A percentile compares a stretch with the other conserved stretches of the same genome.
phyloP scores from a whole-genome alignment of 2,888 invertebrate species.

The Heteromurus nitidus region DNA sequence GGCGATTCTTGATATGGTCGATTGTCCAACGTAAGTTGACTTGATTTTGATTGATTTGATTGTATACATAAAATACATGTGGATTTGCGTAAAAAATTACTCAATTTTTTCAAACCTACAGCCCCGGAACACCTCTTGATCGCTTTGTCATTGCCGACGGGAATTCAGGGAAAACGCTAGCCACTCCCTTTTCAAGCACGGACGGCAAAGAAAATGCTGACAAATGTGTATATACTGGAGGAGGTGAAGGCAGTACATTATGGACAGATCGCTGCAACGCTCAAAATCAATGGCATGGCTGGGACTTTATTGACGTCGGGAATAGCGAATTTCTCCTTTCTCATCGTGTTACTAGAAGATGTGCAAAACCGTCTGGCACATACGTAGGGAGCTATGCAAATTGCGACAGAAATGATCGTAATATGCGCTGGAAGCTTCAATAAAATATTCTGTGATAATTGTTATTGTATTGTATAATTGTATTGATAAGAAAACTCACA shows the following conservation, averaged over 20 bases:
- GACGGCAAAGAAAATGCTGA: conserved; percentile 45
- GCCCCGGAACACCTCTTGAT: conserved; percentile 44
- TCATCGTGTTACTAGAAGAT: conserved; percentile 30
- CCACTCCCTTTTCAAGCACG: conserved; percentile 15
- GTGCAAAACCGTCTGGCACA: conserved; percentile 39
- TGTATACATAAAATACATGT: too few species aligned
- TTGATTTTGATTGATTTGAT: neutral
- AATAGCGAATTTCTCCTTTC: conserved; percentile 51
- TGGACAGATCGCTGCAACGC: conserved; percentile 54
- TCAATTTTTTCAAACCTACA: neutral
- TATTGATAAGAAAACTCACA: too few species aligned
- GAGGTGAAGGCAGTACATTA: conserved; percentile 41
- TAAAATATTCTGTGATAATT: neutral
- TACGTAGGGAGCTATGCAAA: neutral
- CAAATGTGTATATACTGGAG: conserved; percentile 51
- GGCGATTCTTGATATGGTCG: neutral
- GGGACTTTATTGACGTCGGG: conserved; percentile 46
- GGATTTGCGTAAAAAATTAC: neutral
- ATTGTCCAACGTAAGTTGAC: conserved; percentile 35
- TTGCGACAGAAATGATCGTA: conserved; percentile 42
- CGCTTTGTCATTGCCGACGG: conserved; percentile 5
- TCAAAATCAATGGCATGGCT: conserved; percentile 56
- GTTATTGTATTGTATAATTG: too few species aligned
- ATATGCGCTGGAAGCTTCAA: conserved; percentile 39
- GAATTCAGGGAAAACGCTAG: conserved; percentile 5